These are phyloP conservation scores for Drosophila paulistorum DNA, from an alignment of 1,140 invertebrate genomes.

Conservation along the genomic window DNA sequence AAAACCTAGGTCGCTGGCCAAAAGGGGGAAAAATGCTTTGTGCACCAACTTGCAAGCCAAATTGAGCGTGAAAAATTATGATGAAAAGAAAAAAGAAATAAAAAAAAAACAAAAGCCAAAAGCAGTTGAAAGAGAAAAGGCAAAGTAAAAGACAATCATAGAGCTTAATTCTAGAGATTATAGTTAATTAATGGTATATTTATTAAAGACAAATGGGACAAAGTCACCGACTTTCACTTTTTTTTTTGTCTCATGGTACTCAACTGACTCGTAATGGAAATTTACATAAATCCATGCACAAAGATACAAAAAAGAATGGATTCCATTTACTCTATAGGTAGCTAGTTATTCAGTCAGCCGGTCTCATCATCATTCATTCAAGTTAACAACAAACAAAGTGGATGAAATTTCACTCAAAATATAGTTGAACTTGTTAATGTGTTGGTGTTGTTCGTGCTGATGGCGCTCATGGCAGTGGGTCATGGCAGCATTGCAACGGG, in stretches of 20 bases:
- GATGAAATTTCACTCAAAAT: slow-evolving; percentile 60
- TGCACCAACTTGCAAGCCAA: slow-evolving; percentile 43
- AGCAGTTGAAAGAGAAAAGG: slow-evolving; percentile 8
- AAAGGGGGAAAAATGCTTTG: slow-evolving; percentile 12
- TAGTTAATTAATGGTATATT: slow-evolving; percentile 40
- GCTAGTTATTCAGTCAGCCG: slow-evolving; percentile 13
- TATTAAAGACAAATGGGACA: slow-evolving; percentile 3
- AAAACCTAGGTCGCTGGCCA: slow-evolving; percentile 20
- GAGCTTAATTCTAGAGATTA: slow-evolving; percentile 55
- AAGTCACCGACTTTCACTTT: slow-evolving; percentile 36
- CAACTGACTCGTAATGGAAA: not conserved
- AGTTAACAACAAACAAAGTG: slow-evolving; percentile 43
- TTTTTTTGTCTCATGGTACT: too few species aligned
- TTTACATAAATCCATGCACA: slow-evolving; percentile 7
- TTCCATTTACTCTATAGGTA: slow-evolving; percentile 7
- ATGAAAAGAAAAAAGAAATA: slow-evolving; percentile 51
- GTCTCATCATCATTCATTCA: slow-evolving; percentile 29
- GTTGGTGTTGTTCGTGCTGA: slow-evolving; percentile 25
- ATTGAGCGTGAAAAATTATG: slow-evolving; percentile 80
- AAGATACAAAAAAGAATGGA: not conserved
- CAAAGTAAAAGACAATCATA: slow-evolving; percentile 51
- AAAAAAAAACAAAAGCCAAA: not conserved
- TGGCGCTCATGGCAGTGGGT: slow-evolving; percentile 39
- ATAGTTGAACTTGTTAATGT: slow-evolving; percentile 17
- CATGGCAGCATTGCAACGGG: slow-evolving; percentile 64